Evolutionary conservation across 2,797 vertebrate genomes (phyloP).

Genomic region (Alosa sapidissima): DNA sequence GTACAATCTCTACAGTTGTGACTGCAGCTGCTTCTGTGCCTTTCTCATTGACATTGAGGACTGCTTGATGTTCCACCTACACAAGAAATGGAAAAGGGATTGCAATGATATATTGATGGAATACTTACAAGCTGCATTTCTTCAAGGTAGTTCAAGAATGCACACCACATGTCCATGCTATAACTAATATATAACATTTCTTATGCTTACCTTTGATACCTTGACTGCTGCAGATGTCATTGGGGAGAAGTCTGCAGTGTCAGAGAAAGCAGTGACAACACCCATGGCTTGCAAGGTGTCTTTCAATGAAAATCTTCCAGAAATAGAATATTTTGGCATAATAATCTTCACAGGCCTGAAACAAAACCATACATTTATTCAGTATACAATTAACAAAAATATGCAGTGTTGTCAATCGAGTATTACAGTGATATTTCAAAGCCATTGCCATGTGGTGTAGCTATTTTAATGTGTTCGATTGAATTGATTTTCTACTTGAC

Average conservation of each 20-base stretch:
- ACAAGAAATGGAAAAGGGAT: not conserved
- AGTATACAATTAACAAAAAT: not conserved
- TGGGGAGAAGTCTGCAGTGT: constrained; percentile 70
- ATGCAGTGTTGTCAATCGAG: not conserved
- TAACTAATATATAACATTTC: not conserved
- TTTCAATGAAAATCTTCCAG: constrained; percentile 56
- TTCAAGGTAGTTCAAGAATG: not conserved
- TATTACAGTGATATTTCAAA: too few species aligned
- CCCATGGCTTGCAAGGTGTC: constrained; percentile 66
- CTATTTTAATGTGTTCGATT: not conserved
- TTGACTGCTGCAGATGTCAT: constrained; percentile 65
- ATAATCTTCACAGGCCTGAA: constrained; percentile 66
- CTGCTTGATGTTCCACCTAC: constrained; percentile 84
- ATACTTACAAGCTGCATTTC: not conserved
- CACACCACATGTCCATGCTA: not conserved
- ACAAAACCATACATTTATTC: not conserved
- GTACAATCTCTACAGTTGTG: constrained; percentile 76
- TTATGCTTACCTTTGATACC: constrained; percentile 69
- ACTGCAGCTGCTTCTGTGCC: constrained; percentile 81
- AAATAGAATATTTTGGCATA: constrained; percentile 78
- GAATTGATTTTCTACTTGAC: not conserved
- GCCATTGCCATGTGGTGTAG: too few species aligned
- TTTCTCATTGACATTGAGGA: constrained; percentile 85
- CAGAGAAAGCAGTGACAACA: constrained; percentile 60
- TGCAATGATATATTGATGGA: not conserved